Percentiles rank a stretch among this genome's conserved stretches.
These are phyloP conservation scores for Candidula unifasciata DNA, from an alignment of 2,888 invertebrate genomes.

Conservation along the genomic window DNA sequence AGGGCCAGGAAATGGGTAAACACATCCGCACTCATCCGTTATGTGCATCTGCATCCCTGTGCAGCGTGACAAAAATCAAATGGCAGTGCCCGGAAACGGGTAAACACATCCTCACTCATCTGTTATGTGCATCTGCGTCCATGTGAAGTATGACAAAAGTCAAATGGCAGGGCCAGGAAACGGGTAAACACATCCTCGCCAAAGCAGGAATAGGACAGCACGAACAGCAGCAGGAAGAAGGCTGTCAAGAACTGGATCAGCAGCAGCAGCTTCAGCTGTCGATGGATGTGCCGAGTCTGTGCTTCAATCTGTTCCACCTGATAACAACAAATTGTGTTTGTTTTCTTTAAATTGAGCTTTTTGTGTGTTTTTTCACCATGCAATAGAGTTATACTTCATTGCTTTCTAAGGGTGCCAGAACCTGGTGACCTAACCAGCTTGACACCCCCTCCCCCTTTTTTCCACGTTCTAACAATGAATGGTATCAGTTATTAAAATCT, in stretches of 20 bases:
- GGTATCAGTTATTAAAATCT: too few species aligned
- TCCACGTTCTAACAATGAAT: too few species aligned
- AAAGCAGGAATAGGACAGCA: slow-evolving; percentile 46
- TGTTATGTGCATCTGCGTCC: slow-evolving; percentile 26
- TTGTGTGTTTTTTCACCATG: too few species aligned
- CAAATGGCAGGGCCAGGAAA: slow-evolving; percentile 50
- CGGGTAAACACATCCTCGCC: slow-evolving; percentile 48
- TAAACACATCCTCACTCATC: slow-evolving; percentile 47
- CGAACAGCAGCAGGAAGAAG: slow-evolving; percentile 45
- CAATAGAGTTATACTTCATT: too few species aligned
- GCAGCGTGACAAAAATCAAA: slow-evolving; percentile 48
- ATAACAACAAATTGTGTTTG: not conserved
- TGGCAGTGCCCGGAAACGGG: slow-evolving; percentile 43
- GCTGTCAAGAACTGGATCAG: slow-evolving; percentile 35
- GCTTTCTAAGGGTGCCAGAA: too few species aligned
- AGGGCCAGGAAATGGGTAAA: slow-evolving; percentile 46
- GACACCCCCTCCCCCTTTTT: too few species aligned
- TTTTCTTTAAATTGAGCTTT: too few species aligned
- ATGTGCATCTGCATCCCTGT: slow-evolving; percentile 24
- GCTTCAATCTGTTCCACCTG: slow-evolving; percentile 40
- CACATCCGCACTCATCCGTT: slow-evolving; percentile 33
- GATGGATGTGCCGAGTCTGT: slow-evolving; percentile 37
- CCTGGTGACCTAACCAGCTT: too few species aligned
- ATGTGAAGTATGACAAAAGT: slow-evolving; percentile 28
- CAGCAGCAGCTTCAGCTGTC: slow-evolving; percentile 42